These are phyloP conservation scores for Cavia aperea DNA, from an alignment of 2,113 vertebrate genomes.

Conservation along the genomic window DNA sequence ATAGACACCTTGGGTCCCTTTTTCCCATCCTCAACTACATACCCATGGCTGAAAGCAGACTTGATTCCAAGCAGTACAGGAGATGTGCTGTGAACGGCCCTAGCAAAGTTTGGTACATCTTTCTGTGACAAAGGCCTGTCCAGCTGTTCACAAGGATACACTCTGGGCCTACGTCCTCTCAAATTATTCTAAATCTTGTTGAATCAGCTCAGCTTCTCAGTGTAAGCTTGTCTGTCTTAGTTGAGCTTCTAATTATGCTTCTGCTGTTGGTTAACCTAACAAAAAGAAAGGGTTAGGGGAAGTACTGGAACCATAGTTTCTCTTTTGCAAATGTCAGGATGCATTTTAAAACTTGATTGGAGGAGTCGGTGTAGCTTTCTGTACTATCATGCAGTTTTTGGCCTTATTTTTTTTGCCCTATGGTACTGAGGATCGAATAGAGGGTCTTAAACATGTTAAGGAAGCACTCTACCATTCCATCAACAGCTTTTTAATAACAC, in stretches of 20 bases:
- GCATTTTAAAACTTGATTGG: background rate
- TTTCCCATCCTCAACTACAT: accelerated
- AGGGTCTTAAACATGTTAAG: background rate
- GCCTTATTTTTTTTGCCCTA: background rate
- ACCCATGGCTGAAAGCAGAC: background rate
- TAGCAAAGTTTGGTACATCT: background rate
- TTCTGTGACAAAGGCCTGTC: background rate
- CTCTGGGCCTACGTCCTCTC: background rate
- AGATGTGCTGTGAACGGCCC: background rate
- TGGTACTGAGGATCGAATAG: background rate
- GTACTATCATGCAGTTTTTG: background rate
- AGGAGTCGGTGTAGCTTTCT: background rate
- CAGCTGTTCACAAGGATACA: background rate
- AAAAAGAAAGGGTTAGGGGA: background rate
- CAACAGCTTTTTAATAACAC: background rate
- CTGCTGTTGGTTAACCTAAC: background rate
- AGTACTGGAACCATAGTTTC: background rate
- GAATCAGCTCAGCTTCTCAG: background rate
- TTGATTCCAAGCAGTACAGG: background rate
- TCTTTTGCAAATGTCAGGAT: background rate
- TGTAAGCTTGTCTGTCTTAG: background rate
- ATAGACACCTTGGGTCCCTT: background rate
- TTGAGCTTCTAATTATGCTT: background rate
- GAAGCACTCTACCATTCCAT: background rate
- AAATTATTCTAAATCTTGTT: background rate